phyloP scores from a whole-genome alignment of 1,140 invertebrate genomes.

The Brachionus rotundiformis region DNA sequence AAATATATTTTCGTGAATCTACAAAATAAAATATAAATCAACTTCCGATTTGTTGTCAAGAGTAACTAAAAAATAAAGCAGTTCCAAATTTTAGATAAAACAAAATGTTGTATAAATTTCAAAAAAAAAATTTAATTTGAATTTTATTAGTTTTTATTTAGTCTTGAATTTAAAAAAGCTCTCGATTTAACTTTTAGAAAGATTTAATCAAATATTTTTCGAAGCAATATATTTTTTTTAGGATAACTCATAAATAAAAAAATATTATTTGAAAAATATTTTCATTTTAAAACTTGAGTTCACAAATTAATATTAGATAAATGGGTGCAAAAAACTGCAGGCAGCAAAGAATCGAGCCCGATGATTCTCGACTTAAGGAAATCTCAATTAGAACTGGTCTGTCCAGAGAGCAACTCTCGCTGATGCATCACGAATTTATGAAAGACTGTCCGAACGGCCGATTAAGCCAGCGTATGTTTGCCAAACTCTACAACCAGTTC shows the following conservation, averaged over 20 bases:
- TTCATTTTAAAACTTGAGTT: background rate
- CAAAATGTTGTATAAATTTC: no score
- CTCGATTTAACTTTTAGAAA: no score
- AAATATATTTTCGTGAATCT: background rate
- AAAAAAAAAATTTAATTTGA: background rate
- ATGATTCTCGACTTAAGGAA: constrained; percentile 5
- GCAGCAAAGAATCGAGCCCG: background rate
- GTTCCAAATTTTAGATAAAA: background rate
- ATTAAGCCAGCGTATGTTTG: background rate
- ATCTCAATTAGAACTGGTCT: background rate
- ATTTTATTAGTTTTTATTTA: no score
- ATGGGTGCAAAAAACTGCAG: background rate
- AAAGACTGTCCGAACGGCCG: constrained; percentile 40
- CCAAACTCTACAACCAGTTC: constrained; percentile 16
- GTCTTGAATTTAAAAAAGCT: no score
- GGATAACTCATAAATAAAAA: no score
- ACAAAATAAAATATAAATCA: background rate
- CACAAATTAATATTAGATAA: background rate
- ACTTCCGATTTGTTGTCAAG: background rate
- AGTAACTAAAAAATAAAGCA: background rate
- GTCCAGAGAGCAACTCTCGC: background rate
- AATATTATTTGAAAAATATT: no score
- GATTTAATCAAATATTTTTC: no score
- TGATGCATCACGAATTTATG: constrained; percentile 12
- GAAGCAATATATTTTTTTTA: no score